phyloP scores from a whole-genome alignment of 2,797 vertebrate genomes.

The Poecilia velifera region DNA sequence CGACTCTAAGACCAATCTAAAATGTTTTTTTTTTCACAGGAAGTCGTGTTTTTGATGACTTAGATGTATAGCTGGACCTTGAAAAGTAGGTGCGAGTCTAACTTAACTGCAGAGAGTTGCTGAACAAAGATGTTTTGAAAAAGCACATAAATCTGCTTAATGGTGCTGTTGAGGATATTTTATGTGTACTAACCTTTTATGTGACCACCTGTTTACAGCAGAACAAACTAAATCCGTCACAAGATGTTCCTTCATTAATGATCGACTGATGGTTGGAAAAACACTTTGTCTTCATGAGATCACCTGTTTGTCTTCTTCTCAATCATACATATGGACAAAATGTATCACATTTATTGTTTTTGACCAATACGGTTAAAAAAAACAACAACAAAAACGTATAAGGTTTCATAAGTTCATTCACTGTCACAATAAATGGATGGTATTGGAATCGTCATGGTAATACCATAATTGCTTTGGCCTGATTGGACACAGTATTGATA shows the following conservation, averaged over 20 bases:
- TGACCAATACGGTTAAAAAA: neutral
- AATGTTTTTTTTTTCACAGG: neutral
- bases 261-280: neutral
- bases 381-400: neutral
- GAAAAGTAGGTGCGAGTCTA: neutral
- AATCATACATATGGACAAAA: neutral
- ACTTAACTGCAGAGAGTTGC: neutral
- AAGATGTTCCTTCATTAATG: neutral
- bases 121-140: neutral
- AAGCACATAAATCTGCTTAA: neutral
- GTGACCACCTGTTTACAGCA: neutral
- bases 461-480: neutral
- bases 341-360: neutral
- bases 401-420: neutral
- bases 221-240: neutral
- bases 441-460: neutral
- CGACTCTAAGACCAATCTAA: neutral
- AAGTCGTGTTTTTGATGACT: neutral
- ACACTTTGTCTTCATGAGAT: neutral
- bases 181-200: neutral
- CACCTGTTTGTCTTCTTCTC: neutral
- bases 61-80: neutral
- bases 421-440: neutral
- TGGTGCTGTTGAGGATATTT: neutral
- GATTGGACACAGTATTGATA: neutral